Base-by-base conservation (phyloP, 2,113 vertebrate genomes). In the Mohoua ochrocephala region DNA sequence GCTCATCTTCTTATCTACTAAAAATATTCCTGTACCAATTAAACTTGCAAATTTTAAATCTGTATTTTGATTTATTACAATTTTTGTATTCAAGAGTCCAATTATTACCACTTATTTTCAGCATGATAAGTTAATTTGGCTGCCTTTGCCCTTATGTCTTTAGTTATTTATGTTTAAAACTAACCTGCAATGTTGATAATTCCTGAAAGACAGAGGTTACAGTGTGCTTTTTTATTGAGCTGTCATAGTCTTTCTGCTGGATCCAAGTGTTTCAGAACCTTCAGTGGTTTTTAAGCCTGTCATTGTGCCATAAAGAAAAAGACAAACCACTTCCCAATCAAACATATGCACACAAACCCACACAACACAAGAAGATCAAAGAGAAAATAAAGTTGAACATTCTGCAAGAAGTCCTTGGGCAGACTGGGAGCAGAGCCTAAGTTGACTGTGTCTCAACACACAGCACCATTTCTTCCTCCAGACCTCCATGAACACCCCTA, bases 31-130 rank as follows among this genome's bases (percentile, higher is more conserved):
- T 44, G 15, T 28, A 44, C 30, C 1, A 2, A 93, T 91, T 92
- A 80, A 96, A 84, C 33, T 81, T 92, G 69, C 23, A 84, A 84
- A 87, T 93, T 95, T 93, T 41, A 78, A 92, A 77, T 77, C 63
- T 89, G 64, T 89, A 88, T 74, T 93, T 90, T 85, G 54, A 93
- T 89, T 88, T 94, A 41, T 76, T 74, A 54, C 9, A n/a, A 74
- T 84, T 91, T 95, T 84, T 86, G 3, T 77, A 63, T 94, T 90
- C 27, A 57, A 74, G 64, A 91, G n/a, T 86, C 35, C 71, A 89
- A 84, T 89, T 86, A 83, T 42, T 92, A 35, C 10, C 68, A 67
- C 71, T 77, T 70, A 68, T 86, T 96, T 87, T 56, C 73, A 79
- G 52, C 41, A 60, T 54, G 42, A 57, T 67, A 37, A 91, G 20